Evolutionary conservation across 2,113 vertebrate species (phyloP), one percentile per base, ranked within the genome.

Genomic region (Pagrus major): DNA sequence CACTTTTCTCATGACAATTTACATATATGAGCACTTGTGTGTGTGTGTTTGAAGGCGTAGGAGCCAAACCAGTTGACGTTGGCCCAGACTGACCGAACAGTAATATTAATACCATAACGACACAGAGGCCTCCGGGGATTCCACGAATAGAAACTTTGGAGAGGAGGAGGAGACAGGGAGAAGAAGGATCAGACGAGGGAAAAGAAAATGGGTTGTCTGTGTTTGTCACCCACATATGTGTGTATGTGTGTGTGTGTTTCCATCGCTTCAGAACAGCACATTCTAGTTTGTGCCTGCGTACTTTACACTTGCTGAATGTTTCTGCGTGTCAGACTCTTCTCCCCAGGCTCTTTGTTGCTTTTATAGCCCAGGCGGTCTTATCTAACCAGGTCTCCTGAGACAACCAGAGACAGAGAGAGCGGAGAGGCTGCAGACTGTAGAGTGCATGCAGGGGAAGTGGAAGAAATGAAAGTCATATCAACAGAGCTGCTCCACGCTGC

Each of bases 371-470:
- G 82, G 83, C 78, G 0, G 79, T 80, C 89, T 93, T 89, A 93
- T 91, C 90, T 88, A 93, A 92, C 86, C 72, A 23, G 82, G 69
- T 82, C 86, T 87, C 82, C 67, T 60, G 90, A 89, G 91, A 78
- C 63, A 83, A 42, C 21, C 39, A 14, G 42, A 87, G 78, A 80
- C 41, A 69, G 42, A 61, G 35, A 37, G 39, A 59, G 31, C 25
- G 71, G 59, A 61, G 75, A 71, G 59, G 39, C 58, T 75, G 68
- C 31, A 81, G 66, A 90, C 65, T 66, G 42, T 25, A 66, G 44
- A 67, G 55, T 63, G 80, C 44, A 29, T 75, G 65, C 67, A 18
- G 67, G 49, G 55, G 41, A 84, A 76, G 66, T 31, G 74, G 76
- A 78, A 41, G 60, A 55, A 64, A 10, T 78, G 39, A 80, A 86